Percentiles rank a stretch among this genome's conserved stretches.
These are phyloP conservation scores for Carpatolechia fugitivella DNA, from an alignment of 2,888 invertebrate species.

Conservation along the genomic window DNA sequence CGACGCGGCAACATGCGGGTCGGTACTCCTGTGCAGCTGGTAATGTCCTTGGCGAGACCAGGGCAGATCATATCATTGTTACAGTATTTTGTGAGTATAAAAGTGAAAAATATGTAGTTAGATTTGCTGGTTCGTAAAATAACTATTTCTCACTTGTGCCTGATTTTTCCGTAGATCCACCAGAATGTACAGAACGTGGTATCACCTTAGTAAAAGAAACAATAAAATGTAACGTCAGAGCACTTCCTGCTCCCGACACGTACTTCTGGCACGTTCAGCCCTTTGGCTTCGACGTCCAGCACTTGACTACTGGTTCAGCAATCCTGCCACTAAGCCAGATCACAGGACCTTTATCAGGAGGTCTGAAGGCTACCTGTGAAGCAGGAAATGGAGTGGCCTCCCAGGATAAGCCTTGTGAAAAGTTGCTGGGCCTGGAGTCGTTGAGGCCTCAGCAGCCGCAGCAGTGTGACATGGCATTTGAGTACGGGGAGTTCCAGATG, in stretches of 20 bases:
- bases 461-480: slow-evolving; percentile 65
- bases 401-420: slow-evolving; percentile 60
- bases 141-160: background rate
- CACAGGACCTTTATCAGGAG: slow-evolving; percentile 55
- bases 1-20: slow-evolving; percentile 53
- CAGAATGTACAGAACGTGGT: slow-evolving; percentile 60
- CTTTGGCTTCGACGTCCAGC: slow-evolving; percentile 55
- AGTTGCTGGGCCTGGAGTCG: slow-evolving; percentile 54
- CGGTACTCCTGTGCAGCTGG: slow-evolving; percentile 61
- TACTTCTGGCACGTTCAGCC: slow-evolving; percentile 70
- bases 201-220: slow-evolving; percentile 57
- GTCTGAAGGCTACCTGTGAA: slow-evolving; percentile 57
- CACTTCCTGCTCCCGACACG: slow-evolving; percentile 59
- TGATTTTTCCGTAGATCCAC: slow-evolving; percentile 48
- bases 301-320: slow-evolving; percentile 63
- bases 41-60: slow-evolving; percentile 60
- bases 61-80: slow-evolving; percentile 53
- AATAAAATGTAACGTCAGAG: slow-evolving; percentile 57
- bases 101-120: too few relatives aligned
- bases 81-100: slow-evolving; percentile 59
- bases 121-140: too few relatives aligned
- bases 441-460: slow-evolving; percentile 62
- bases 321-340: slow-evolving; percentile 58
- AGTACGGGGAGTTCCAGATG: slow-evolving; percentile 68
- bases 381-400: slow-evolving; percentile 65